Evolutionary conservation across 2,113 vertebrate genomes (phyloP).

Genomic region (Megaceryle maxima): DNA sequence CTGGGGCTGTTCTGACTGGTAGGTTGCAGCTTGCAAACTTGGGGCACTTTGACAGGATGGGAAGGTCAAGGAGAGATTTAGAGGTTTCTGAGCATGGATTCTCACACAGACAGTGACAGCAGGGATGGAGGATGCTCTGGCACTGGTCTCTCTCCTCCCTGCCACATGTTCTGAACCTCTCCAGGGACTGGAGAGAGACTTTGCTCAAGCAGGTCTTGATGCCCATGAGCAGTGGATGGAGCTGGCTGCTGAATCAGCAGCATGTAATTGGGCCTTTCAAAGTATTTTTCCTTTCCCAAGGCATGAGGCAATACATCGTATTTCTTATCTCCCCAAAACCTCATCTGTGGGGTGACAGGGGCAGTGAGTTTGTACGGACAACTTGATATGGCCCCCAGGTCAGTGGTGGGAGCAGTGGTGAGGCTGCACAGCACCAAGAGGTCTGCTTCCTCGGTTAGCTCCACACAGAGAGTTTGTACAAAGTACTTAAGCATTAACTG

Average conservation of each 20-base stretch:
- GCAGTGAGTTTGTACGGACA: not conserved
- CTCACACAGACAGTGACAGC: not conserved
- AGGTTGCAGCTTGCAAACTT: not conserved
- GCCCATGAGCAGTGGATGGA: not conserved
- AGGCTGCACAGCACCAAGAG: rapidly evolving
- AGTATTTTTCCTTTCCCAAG: not conserved
- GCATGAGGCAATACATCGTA: not conserved
- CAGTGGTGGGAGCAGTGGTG: not conserved
- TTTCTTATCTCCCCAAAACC: not conserved
- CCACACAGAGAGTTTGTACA: not conserved
- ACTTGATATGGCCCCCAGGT: not conserved
- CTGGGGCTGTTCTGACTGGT: not conserved
- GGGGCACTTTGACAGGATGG: not conserved
- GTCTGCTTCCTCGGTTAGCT: not conserved
- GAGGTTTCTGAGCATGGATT: not conserved
- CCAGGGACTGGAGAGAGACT: not conserved
- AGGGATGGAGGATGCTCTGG: not conserved
- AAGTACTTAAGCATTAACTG: not conserved
- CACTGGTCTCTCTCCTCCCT: not conserved
- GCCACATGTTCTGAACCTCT: not conserved
- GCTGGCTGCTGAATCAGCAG: not conserved
- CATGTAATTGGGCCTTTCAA: rapidly evolving
- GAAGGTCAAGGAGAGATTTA: not conserved
- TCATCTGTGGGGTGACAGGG: not conserved
- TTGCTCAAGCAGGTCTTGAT: not conserved